These are phyloP conservation scores for Knipowitschia caucasica DNA, from an alignment of 2,797 vertebrate genomes.

Conservation along the genomic window DNA sequence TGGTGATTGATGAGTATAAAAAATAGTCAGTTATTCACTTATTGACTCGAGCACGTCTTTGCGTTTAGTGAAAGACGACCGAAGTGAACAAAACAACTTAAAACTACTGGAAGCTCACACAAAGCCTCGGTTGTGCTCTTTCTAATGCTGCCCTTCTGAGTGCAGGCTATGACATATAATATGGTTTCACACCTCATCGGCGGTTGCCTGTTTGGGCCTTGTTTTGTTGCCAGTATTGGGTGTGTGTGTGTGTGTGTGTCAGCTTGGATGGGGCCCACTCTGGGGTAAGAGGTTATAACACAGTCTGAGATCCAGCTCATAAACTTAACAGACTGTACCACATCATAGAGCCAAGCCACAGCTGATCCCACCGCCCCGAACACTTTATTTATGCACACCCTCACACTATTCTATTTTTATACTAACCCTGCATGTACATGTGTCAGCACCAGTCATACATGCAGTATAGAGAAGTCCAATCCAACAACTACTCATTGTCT, in stretches of 20 bases:
- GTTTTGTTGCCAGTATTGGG: slow-evolving; percentile 40
- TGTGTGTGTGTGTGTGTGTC: too few species aligned
- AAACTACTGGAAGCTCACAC: not conserved
- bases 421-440: slow-evolving; percentile 1
- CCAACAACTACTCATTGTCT: slow-evolving; percentile 20
- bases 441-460: not conserved
- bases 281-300: slow-evolving; percentile 45
- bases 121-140: not conserved
- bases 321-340: slow-evolving; percentile 68
- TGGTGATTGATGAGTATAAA: too few species aligned
- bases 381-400: slow-evolving; percentile 38
- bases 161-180: slow-evolving; percentile 33
- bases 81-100: not conserved
- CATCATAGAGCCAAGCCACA: slow-evolving; percentile 52
- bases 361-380: slow-evolving; percentile 43
- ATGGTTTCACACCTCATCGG: slow-evolving; percentile 50
- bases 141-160: slow-evolving; percentile 28
- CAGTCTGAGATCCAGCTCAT: slow-evolving; percentile 59
- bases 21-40: too few species aligned
- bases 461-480: slow-evolving; percentile 5
- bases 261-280: slow-evolving; percentile 44
- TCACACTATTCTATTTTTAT: not conserved
- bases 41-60: too few species aligned
- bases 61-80: too few species aligned
- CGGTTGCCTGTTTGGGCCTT: slow-evolving; percentile 23